A percentile compares a stretch with the other conserved stretches of the same genome.
Conservation (phyloP, 2,888 invertebrate species). For the Chymomyza caudatula region DNA sequence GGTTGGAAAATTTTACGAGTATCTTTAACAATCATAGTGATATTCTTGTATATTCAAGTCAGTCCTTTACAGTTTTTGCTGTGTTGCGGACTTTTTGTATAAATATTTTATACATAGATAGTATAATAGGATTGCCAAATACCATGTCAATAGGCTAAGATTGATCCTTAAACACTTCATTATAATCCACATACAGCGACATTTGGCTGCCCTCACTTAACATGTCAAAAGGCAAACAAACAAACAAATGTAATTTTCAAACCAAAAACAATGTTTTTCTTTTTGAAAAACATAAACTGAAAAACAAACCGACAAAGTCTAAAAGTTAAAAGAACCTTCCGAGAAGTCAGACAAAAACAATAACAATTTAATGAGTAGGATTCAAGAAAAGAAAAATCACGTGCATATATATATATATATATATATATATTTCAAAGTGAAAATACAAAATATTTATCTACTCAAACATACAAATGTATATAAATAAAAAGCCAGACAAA, state of each 20-base stretch:
- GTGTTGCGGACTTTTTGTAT: too few species aligned
- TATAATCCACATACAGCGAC: too few species aligned
- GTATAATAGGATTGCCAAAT: too few species aligned
- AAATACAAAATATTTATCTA: background rate
- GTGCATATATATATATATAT: background rate
- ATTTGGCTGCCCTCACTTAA: too few species aligned
- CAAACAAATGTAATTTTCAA: background rate
- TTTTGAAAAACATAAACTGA: background rate
- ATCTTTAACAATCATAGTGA: too few species aligned
- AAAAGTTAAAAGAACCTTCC: conserved; percentile 18
- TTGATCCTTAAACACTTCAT: too few species aligned
- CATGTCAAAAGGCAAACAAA: too few species aligned
- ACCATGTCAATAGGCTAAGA: too few species aligned
- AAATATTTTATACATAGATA: too few species aligned
- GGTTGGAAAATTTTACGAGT: too few species aligned
- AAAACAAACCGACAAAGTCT: background rate
- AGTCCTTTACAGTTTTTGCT: too few species aligned
- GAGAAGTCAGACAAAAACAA: conserved; percentile 38
- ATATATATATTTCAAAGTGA: background rate
- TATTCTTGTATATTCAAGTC: too few species aligned
- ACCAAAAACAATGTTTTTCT: background rate
- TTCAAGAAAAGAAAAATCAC: background rate
- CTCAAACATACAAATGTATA: background rate
- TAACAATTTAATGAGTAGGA: conserved; percentile 31
- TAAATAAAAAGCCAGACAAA: background rate